Evolutionary conservation across 2,797 vertebrate genomes (phyloP).

Genomic region (Sebastes miniatus): DNA sequence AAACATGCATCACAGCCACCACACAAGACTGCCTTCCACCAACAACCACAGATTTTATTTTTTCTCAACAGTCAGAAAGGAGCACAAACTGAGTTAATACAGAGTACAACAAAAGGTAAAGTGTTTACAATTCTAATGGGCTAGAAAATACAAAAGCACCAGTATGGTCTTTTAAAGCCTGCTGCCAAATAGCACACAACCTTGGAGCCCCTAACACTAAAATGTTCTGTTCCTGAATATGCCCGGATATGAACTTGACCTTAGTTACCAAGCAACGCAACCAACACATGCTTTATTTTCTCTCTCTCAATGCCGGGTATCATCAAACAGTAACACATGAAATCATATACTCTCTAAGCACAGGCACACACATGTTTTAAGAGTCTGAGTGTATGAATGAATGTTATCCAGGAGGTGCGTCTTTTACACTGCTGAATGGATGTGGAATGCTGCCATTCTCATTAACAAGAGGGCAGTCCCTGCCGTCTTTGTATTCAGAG

Average conservation of each 20-base stretch:
- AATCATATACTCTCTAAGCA: background rate
- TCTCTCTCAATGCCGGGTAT: slow-evolving; percentile 3
- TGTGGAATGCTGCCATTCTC: slow-evolving; percentile 52
- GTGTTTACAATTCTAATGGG: background rate
- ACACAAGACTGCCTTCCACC: background rate
- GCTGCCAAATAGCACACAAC: slow-evolving; percentile 24
- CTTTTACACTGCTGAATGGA: slow-evolving; percentile 42
- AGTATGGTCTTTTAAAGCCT: slow-evolving; percentile 9
- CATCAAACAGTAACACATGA: slow-evolving; percentile 6
- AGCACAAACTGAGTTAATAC: background rate
- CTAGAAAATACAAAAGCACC: background rate
- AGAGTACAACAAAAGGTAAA: background rate
- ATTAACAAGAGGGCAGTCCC: slow-evolving; percentile 51
- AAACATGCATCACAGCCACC: background rate
- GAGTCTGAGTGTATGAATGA: background rate
- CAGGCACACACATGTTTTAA: background rate
- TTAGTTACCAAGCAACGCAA: slow-evolving; percentile 58
- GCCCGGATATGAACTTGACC: slow-evolving; percentile 45
- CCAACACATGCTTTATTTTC: slow-evolving; percentile 33
- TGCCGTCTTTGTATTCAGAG: slow-evolving; percentile 51
- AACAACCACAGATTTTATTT: background rate
- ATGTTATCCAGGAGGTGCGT: slow-evolving; percentile 1
- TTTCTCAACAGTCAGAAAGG: background rate
- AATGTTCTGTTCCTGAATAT: slow-evolving; percentile 43
- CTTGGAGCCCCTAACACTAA: slow-evolving; percentile 8